phyloP scores from a whole-genome alignment of 2,888 invertebrate species.

The Heliconius sara region DNA sequence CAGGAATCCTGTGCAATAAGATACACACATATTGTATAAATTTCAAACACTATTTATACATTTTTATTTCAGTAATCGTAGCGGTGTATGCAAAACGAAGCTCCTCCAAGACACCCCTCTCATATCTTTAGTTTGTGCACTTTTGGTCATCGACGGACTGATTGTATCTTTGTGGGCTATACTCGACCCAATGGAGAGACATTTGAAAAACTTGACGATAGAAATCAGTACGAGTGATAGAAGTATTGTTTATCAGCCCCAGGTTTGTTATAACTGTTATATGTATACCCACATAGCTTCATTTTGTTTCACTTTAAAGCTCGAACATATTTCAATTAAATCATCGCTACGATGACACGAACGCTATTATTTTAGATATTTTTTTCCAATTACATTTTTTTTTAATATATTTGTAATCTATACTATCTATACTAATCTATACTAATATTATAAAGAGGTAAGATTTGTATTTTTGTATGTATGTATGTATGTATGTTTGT shows the following conservation, averaged over 20 bases:
- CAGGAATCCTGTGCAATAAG: too few species aligned
- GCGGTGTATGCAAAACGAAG: conserved; percentile 94
- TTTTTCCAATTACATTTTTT: too few species aligned
- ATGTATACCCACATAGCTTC: neutral
- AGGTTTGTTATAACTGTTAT: conserved; percentile 77
- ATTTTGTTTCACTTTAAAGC: neutral
- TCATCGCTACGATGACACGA: neutral
- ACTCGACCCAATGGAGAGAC: conserved; percentile 94
- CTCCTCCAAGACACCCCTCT: conserved; percentile 95
- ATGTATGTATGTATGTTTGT: too few species aligned
- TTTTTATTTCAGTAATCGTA: conserved; percentile 84
- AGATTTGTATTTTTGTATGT: too few species aligned
- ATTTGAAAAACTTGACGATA: conserved; percentile 91
- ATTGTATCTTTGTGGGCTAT: conserved; percentile 93
- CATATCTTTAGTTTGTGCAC: conserved; percentile 91
- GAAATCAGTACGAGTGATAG: conserved; percentile 90
- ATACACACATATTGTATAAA: neutral
- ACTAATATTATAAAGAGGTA: too few species aligned
- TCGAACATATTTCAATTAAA: neutral
- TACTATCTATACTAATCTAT: too few species aligned
- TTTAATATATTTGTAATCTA: too few species aligned
- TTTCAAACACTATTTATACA: neutral
- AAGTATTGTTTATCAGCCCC: conserved; percentile 93
- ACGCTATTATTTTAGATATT: too few species aligned
- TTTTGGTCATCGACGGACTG: conserved; percentile 92